These are phyloP conservation scores for Oncorhynchus gorbuscha DNA, from an alignment of 2,113 vertebrate species.

Conservation along the genomic window DNA sequence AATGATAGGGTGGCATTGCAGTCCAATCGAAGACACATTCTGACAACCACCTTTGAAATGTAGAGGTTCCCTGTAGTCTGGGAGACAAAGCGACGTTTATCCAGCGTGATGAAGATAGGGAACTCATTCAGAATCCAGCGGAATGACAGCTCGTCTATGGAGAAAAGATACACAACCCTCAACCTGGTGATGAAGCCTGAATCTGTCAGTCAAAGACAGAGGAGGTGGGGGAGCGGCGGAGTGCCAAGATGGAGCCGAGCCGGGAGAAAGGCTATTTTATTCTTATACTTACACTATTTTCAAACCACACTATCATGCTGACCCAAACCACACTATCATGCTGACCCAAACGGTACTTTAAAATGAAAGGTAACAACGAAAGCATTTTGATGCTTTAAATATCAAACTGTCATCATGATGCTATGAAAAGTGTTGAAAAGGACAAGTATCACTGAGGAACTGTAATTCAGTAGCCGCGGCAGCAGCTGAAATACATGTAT, in stretches of 20 bases:
- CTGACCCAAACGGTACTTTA: too few species aligned
- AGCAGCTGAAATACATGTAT: slow-evolving; percentile 2
- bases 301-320: too few species aligned
- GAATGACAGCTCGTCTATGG: slow-evolving; percentile 88
- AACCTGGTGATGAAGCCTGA: too few species aligned
- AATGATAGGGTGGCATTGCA: too few species aligned
- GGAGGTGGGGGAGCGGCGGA: neutral
- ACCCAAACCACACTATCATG: too few species aligned
- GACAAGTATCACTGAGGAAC: neutral
- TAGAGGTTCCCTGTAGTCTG: slow-evolving; percentile 95
- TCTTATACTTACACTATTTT: too few species aligned
- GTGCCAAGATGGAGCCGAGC: neutral
- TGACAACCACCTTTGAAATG: slow-evolving; percentile 91
- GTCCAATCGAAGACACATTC: slow-evolving; percentile 12
- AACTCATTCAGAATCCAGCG: slow-evolving; percentile 98
- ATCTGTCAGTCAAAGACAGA: neutral
- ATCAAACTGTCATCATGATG: neutral
- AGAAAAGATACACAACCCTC: slow-evolving; percentile 13
- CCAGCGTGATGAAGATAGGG: slow-evolving; percentile 90
- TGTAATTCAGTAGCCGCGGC: slow-evolving; percentile 11
- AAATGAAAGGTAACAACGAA: too few species aligned
- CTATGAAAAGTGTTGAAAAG: neutral
- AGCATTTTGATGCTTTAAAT: neutral
- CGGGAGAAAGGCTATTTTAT: too few species aligned
- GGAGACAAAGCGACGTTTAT: slow-evolving; percentile 91